Evolutionary conservation across 2,113 vertebrate genomes (phyloP), one percentile per base, ranked within the genome.

Genomic region (Archilochus colubris): DNA sequence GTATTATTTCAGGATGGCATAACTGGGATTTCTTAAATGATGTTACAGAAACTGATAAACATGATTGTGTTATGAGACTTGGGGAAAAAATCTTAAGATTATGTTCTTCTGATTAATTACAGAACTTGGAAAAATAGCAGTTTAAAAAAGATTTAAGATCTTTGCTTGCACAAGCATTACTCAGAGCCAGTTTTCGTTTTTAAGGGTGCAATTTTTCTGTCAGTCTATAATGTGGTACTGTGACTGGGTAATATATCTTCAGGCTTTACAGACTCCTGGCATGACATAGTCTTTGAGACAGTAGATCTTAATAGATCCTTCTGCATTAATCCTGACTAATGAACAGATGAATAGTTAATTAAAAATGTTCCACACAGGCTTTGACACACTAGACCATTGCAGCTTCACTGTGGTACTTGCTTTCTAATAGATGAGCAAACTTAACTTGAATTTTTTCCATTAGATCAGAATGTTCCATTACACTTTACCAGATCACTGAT

Each of bases 231-330:
- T 95, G 85, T 88, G 94, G 68, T 93, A 77, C 85, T 81, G 48
- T 95, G 91, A 89, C 91, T 89, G 57, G 55, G 57, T 96, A 88
- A 96, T 97, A 93, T 44, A 94, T 97, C 93, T 93, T 94, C 79
- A 93, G 72, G 61, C 33, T 94, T 96, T 96, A 94, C 86, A 80
- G 61, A 81, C 89, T 95, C 31, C 59, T 94, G 82, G 55, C 81
- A 85, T 59, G 82, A 94, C 82, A 87, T 66, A 84, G 38, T 93
- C 43, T 92, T 95, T 82, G 73, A 89, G 53, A 77, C 84, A 93
- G 88, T 94, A 92, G 95, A 91, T 96, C 94, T 94, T 95, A 94
- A 95, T 92, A 93, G 95, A 95, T 96, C 93, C 78, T 95, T 95
- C 90, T 95, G 83, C 68, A 88, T 90, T 96, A 93, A 95, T 94